These are phyloP conservation scores for Archips xylosteana DNA, from an alignment of 2,888 invertebrate species.

Conservation along the genomic window DNA sequence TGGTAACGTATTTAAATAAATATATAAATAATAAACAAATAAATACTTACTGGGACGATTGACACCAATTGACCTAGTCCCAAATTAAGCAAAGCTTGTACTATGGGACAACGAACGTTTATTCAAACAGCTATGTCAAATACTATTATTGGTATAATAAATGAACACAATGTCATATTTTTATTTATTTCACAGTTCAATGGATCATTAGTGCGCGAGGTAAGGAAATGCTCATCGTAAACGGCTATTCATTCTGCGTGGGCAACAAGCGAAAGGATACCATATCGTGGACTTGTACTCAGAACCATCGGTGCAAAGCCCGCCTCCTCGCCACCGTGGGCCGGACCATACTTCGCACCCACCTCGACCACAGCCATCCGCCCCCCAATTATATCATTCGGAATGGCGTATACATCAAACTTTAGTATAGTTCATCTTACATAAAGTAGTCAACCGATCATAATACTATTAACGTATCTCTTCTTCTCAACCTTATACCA, in stretches of 20 bases:
- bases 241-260: constrained; percentile 10
- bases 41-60: too few species aligned
- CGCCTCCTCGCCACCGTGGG: constrained; percentile 22
- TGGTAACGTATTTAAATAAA: too few species aligned
- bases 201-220: constrained; percentile 19
- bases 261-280: constrained; percentile 8
- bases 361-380: constrained; percentile 16
- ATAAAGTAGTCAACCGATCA: too few species aligned
- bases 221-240: constrained; percentile 20
- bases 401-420: constrained; percentile 35
- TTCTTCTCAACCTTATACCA: too few species aligned
- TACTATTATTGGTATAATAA: not conserved
- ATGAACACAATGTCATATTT: not conserved
- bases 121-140: not conserved
- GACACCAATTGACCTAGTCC: too few species aligned
- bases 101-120: too few species aligned
- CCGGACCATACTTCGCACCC: constrained; percentile 3
- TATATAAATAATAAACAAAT: too few species aligned
- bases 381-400: constrained; percentile 38
- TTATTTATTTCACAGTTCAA: constrained; percentile 13
- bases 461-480: too few species aligned
- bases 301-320: constrained; percentile 13
- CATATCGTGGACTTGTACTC: constrained; percentile 16
- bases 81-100: too few species aligned
- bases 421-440: not conserved